phyloP scores from a whole-genome alignment of 1,140 invertebrate genomes.

The Neodiprion pinetum region DNA sequence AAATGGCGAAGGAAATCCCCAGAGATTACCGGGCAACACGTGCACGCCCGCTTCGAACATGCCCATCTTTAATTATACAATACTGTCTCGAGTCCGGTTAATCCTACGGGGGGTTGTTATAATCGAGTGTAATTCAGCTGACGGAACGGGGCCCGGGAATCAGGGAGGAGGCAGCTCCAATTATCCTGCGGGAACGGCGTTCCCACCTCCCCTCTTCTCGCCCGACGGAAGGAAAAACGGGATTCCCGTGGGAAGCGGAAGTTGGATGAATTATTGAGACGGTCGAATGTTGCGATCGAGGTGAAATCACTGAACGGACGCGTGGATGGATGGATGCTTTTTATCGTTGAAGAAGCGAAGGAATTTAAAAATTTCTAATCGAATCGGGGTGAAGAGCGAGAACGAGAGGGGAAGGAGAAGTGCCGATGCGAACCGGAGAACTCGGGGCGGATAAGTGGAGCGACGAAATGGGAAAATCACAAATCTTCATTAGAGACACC shows the following conservation, averaged over 20 bases:
- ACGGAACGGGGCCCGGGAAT: slow-evolving; percentile 26
- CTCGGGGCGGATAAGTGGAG: not conserved
- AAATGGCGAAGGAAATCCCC: too few relatives aligned
- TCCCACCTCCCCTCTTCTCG: slow-evolving; percentile 22
- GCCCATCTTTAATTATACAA: not conserved
- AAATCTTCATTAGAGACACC: slow-evolving; percentile 50
- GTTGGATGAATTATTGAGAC: not conserved
- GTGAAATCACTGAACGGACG: not conserved
- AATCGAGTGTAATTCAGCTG: slow-evolving; percentile 30
- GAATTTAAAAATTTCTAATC: not conserved
- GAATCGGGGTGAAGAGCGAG: not conserved
- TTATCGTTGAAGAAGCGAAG: not conserved
- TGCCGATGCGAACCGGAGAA: too few relatives aligned
- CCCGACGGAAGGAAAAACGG: not conserved
- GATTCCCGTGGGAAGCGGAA: not conserved
- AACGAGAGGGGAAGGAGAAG: not conserved
- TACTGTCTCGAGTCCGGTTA: not conserved
- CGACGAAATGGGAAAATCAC: slow-evolving; percentile 39
- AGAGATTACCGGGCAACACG: too few relatives aligned
- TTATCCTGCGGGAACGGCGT: slow-evolving; percentile 48
- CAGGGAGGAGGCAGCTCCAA: slow-evolving; percentile 43
- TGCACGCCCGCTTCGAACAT: too few relatives aligned
- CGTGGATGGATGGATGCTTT: too few relatives aligned
- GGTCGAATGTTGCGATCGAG: not conserved
- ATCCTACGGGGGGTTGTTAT: slow-evolving; percentile 5